These are phyloP conservation scores for Corythornis madagascariensis DNA, from an alignment of 2,113 vertebrate species.

Conservation along the genomic window DNA sequence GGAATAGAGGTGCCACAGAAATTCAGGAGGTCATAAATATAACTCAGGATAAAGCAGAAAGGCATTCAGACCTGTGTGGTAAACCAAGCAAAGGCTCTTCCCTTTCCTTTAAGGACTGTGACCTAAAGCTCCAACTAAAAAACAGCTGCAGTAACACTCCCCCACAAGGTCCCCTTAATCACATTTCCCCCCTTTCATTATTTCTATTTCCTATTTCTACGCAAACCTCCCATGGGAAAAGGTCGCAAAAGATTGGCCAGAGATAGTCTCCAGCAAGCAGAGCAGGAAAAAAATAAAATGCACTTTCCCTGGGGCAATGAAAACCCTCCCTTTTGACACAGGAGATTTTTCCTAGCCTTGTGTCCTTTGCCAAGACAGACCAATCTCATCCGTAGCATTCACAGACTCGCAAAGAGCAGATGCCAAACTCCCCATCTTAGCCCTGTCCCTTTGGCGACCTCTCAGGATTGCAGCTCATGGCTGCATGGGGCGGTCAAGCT, in stretches of 20 bases:
- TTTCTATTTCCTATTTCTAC: background rate
- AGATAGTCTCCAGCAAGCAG: background rate
- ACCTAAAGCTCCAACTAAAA: background rate
- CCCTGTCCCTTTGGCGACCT: background rate
- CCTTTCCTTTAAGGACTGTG: background rate
- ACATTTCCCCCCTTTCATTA: background rate
- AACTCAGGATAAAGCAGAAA: background rate
- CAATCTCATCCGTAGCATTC: background rate
- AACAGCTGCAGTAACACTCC: background rate
- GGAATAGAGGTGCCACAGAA: background rate
- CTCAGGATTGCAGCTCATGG: background rate
- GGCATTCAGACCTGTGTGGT: background rate
- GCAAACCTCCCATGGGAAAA: background rate
- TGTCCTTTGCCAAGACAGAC: background rate
- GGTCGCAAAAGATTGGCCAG: background rate
- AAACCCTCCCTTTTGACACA: background rate
- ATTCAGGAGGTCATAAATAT: background rate
- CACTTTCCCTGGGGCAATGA: background rate
- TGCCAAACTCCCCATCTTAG: background rate
- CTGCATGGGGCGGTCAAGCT: rapidly evolving
- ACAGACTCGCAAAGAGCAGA: background rate
- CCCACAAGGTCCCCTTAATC: background rate
- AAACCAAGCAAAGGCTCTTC: background rate
- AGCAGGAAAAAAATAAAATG: background rate
- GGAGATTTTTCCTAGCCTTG: background rate